A percentile compares a stretch with the other conserved stretches of the same genome.
Evolutionary conservation across 92 coral and sea anemone species (phyloP).

Genomic region (Nematostella vectensis): DNA sequence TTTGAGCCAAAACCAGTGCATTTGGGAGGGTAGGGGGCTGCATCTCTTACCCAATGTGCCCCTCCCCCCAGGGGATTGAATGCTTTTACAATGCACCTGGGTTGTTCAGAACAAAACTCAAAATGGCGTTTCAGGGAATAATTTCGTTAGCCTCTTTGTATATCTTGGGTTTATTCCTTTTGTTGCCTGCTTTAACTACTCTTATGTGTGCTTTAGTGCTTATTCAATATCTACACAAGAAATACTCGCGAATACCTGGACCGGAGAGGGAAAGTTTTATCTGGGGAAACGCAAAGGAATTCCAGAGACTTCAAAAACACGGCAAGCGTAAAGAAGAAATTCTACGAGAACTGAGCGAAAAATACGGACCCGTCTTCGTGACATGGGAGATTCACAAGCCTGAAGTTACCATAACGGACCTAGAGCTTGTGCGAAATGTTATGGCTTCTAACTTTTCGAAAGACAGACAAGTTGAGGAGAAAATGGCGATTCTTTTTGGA

Average conservation of each 20-base stretch:
- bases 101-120: no score
- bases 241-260: conserved; percentile 35
- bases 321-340: conserved; percentile 22
- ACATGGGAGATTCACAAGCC: conserved; percentile 65
- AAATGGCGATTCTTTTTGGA: conserved; percentile 39
- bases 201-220: conserved; percentile 18
- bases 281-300: conserved; percentile 24
- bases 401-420: conserved; percentile 42
- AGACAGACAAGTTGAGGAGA: conserved; percentile 19
- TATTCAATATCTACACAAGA: conserved; percentile 19
- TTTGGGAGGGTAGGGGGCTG: no score
- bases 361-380: conserved; percentile 57
- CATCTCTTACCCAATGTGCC: no score
- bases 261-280: conserved; percentile 30
- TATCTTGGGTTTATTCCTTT: no score
- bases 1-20: no score
- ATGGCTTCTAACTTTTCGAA: conserved; percentile 48
- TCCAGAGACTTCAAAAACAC: neutral
- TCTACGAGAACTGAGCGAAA: conserved; percentile 19
- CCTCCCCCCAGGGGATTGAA: no score
- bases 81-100: no score
- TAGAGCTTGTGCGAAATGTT: conserved; percentile 35
- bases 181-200: conserved; percentile 13
- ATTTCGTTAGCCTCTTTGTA: no score
- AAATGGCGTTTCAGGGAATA: no score